Conservation (phyloP, 1,140 invertebrate species). For the Brachionus rotundiformis region DNA sequence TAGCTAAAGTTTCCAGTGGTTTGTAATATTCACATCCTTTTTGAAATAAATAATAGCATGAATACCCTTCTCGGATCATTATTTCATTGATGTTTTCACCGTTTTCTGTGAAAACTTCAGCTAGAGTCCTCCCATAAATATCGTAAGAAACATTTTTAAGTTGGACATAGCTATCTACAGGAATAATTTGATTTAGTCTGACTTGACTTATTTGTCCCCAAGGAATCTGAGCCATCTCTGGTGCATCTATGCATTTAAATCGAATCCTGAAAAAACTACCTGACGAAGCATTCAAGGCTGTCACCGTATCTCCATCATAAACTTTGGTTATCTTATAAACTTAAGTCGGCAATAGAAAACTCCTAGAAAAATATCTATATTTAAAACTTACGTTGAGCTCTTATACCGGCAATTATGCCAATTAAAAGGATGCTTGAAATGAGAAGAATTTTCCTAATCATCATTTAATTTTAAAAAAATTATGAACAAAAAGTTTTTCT, state of each 20-base stretch:
- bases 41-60: constrained; percentile 1
- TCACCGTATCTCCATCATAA: constrained; percentile 50
- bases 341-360: background rate
- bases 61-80: constrained; percentile 4
- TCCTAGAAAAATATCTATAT: background rate
- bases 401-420: background rate
- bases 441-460: background rate
- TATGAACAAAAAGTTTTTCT: too few species aligned
- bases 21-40: background rate
- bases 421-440: too few species aligned
- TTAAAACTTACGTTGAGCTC: background rate
- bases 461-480: background rate
- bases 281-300: constrained; percentile 1
- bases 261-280: background rate
- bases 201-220: background rate
- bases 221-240: constrained; percentile 8
- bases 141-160: background rate
- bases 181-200: background rate
- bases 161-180: constrained; percentile 20
- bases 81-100: constrained; percentile 38
- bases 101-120: background rate
- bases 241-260: constrained; percentile 45
- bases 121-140: constrained; percentile 4
- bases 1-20: background rate
- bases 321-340: constrained; percentile 33